These are phyloP conservation scores for Brachirus orientalis DNA, from an alignment of 2,113 vertebrate species.

Conservation along the genomic window DNA sequence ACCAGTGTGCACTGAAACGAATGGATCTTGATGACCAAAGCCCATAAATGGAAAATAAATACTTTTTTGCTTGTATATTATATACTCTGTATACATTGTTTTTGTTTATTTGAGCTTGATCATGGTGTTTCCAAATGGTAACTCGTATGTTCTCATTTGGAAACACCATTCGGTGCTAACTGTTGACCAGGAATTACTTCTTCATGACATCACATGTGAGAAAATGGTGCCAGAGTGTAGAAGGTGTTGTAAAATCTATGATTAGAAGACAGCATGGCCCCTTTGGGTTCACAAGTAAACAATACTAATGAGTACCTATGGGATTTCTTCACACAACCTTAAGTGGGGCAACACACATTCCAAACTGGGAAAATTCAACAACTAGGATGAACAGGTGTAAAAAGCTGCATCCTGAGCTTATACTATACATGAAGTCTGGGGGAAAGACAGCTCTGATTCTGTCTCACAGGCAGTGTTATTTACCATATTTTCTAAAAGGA, in stretches of 20 bases:
- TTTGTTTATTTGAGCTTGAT: constrained; percentile 6
- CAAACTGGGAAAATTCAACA: constrained; percentile 35
- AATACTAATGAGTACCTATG: constrained; percentile 74
- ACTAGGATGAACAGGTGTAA: constrained; percentile 9
- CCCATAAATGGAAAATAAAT: constrained; percentile 3
- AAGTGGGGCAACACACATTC: constrained; percentile 59
- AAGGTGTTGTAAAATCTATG: constrained; percentile 59
- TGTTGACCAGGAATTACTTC: constrained; percentile 49
- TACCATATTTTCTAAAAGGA: background rate
- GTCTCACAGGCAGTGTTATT: background rate
- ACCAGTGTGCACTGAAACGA: constrained; percentile 4
- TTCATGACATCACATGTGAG: constrained; percentile 42
- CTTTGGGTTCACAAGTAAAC: constrained; percentile 63
- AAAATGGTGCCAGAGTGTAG: constrained; percentile 28
- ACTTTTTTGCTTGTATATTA: background rate
- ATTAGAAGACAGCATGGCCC: constrained; percentile 63
- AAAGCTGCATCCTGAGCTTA: constrained; percentile 15
- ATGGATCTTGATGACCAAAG: constrained; percentile 13
- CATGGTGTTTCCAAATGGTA: too few relatives aligned
- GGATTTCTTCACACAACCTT: constrained; percentile 63
- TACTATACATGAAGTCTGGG: constrained; percentile 26
- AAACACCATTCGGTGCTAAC: constrained; percentile 1
- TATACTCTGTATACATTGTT: background rate
- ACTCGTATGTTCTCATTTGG: background rate
- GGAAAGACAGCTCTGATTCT: constrained; percentile 2